Percentiles rank a stretch among this genome's conserved stretches.
Evolutionary conservation across 1,140 invertebrate genomes (phyloP).

Genomic region (Hyposmocoma kahamanoa): DNA sequence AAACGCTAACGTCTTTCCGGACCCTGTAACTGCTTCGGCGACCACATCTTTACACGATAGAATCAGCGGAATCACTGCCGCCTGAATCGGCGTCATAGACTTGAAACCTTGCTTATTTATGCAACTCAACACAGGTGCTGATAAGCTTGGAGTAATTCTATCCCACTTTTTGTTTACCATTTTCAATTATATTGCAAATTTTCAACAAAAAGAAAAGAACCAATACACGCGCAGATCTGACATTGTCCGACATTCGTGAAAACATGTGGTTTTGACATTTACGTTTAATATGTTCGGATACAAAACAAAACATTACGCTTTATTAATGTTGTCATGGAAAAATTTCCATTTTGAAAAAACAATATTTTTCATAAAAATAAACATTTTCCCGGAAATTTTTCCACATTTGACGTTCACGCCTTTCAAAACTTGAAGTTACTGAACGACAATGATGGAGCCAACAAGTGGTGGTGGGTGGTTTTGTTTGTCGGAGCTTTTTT

Average conservation of each 20-base stretch:
- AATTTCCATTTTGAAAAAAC: too few species aligned
- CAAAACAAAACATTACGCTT: too few species aligned
- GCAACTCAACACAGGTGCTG: conserved; percentile 43
- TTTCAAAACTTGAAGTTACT: too few species aligned
- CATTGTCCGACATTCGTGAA: neutral
- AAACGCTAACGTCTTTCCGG: conserved; percentile 97
- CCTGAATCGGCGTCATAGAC: conserved; percentile 75
- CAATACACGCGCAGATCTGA: neutral
- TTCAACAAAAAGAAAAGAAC: neutral
- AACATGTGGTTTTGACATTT: conserved; percentile 37
- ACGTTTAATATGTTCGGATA: neutral
- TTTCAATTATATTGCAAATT: conserved; percentile 12
- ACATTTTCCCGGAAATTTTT: too few species aligned
- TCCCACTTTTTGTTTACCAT: conserved; percentile 62
- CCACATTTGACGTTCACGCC: too few species aligned
- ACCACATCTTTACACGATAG: conserved; percentile 95
- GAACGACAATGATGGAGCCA: too few species aligned
- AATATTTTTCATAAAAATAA: too few species aligned
- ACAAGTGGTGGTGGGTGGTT: too few species aligned
- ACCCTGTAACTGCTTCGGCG: conserved; percentile 96
- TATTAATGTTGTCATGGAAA: too few species aligned
- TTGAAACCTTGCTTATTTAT: conserved; percentile 54
- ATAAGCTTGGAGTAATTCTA: conserved; percentile 42
- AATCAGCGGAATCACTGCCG: conserved; percentile 93
- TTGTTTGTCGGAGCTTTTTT: too few species aligned